Evolutionary conservation across 2,797 vertebrate species (phyloP).

Genomic region (Anguilla obscura): DNA sequence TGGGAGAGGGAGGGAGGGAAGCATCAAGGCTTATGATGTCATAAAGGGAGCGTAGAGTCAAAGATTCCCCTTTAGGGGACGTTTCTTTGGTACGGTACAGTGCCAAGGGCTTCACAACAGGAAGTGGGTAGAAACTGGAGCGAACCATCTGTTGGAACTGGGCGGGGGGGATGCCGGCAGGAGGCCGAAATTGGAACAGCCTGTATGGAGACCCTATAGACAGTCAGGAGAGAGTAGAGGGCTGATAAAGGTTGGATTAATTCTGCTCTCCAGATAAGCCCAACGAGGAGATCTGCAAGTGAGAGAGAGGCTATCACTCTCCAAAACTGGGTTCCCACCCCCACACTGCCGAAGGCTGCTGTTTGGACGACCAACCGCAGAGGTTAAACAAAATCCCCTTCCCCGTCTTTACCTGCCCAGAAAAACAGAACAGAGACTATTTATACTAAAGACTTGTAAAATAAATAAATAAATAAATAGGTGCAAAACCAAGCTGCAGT

Average conservation of each 20-base stretch:
- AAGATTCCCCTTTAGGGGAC: no score
- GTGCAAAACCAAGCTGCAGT: background rate
- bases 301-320: background rate
- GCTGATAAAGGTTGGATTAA: background rate
- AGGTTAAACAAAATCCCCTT: background rate
- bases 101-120: background rate
- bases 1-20: background rate
- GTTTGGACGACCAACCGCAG: background rate
- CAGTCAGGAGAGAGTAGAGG: background rate
- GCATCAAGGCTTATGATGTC: background rate
- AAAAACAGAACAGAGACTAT: slow-evolving; percentile 3
- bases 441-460: background rate
- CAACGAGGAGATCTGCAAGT: background rate
- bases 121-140: background rate
- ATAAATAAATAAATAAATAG: background rate
- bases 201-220: background rate
- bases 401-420: background rate
- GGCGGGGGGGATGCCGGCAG: background rate
- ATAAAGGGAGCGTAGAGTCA: background rate
- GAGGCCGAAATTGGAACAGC: background rate
- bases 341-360: background rate
- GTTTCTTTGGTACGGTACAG: background rate
- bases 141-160: background rate
- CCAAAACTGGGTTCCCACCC: background rate
- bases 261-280: background rate